phyloP scores from a whole-genome alignment of 2,797 vertebrate genomes.

The Gadopsis bispinosus region DNA sequence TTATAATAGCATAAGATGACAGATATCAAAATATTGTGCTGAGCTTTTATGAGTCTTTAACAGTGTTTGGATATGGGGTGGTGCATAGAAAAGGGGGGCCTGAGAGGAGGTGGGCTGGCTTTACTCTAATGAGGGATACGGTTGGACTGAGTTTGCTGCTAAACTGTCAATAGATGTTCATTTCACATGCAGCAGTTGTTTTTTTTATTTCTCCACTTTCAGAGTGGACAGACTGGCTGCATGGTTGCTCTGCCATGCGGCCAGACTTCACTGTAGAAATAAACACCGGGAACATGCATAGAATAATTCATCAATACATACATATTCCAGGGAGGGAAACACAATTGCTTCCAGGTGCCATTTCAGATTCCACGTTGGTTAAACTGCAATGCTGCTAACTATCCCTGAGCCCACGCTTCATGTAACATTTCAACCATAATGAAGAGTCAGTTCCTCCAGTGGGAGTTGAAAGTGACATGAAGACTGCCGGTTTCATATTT shows the following conservation, averaged over 20 bases:
- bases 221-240: constrained; percentile 25
- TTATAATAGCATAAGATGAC: constrained; percentile 60
- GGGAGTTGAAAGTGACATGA: constrained; percentile 58
- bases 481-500: constrained; percentile 44
- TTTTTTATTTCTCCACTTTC: constrained; percentile 26
- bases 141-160: constrained; percentile 23
- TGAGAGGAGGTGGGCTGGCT: constrained; percentile 37
- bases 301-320: constrained; percentile 78
- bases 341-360: constrained; percentile 78
- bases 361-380: constrained; percentile 53
- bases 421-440: constrained; percentile 45
- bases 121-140: constrained; percentile 42
- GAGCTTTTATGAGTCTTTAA: constrained; percentile 65
- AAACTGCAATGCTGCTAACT: constrained; percentile 52
- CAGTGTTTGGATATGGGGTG: constrained; percentile 65
- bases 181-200: constrained; percentile 23
- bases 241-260: constrained; percentile 49
- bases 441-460: constrained; percentile 50
- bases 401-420: constrained; percentile 48
- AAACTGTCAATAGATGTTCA: constrained; percentile 37
- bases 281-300: constrained; percentile 75
- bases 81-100: constrained; percentile 48
- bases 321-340: constrained; percentile 71
- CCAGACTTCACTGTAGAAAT: constrained; percentile 69
- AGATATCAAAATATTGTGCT: constrained; percentile 76